Evolutionary conservation across 1,140 invertebrate genomes (phyloP).

Genomic region (Arion vulgaris): DNA sequence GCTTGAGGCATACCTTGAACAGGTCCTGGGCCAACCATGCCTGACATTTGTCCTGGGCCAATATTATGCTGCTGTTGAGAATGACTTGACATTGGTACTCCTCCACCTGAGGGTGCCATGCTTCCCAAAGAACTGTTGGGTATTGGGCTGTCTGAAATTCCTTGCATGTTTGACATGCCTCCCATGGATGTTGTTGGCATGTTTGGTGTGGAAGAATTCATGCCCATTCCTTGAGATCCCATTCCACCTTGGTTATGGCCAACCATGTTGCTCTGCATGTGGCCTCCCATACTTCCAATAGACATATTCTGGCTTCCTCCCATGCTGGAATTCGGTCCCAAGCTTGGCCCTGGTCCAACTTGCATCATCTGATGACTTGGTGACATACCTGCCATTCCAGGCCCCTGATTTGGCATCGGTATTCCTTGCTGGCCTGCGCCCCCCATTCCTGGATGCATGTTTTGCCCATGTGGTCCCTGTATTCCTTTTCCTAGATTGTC

Average conservation of each 20-base stretch:
- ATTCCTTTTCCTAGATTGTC: constrained; percentile 23
- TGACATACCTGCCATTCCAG: constrained; percentile 28
- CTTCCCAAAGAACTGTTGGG: constrained; percentile 38
- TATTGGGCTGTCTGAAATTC: constrained; percentile 44
- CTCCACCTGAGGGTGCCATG: constrained; percentile 35
- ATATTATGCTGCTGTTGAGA: constrained; percentile 18
- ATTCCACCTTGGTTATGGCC: constrained; percentile 20
- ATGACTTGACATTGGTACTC: constrained; percentile 33
- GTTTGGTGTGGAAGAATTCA: constrained; percentile 4
- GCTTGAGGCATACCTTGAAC: constrained; percentile 32
- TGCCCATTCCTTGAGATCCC: constrained; percentile 25
- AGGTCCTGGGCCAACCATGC: constrained; percentile 41
- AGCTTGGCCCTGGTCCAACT: constrained; percentile 7
- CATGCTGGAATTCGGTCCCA: constrained; percentile 19
- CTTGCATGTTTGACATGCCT: constrained; percentile 66
- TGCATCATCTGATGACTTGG: constrained; percentile 26
- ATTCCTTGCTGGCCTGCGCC: constrained; percentile 18
- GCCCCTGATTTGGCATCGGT: constrained; percentile 15
- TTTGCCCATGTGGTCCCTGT: constrained; percentile 19
- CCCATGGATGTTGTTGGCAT: constrained; percentile 29
- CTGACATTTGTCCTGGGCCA: constrained; percentile 18
- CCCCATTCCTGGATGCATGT: constrained; percentile 30
- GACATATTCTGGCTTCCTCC: constrained; percentile 21
- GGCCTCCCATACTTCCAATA: constrained; percentile 3
- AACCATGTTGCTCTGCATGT: constrained; percentile 1